Evolutionary conservation across 2,888 invertebrate genomes (phyloP), one percentile per base, ranked within the genome.

Genomic region (Thecophora atra): DNA sequence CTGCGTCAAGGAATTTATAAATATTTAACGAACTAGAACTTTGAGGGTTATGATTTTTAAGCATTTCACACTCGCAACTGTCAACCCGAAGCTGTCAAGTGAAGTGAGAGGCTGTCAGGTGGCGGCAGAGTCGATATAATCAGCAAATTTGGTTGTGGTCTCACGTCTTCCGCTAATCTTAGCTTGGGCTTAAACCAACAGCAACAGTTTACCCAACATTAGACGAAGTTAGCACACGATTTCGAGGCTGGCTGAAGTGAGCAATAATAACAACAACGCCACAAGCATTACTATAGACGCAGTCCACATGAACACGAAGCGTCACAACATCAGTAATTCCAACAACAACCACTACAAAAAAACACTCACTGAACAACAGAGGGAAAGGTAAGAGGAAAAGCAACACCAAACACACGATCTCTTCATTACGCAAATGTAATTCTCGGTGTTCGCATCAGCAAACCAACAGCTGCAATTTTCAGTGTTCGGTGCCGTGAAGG

Each of bases 221-320:
- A 26, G 28, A 58, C 58, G 28, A 37, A 37, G 28, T 58, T 58
- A 24, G 26, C 47, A 47, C 13, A 26, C 26, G 3, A 6, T 3
- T 15, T 28, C 21, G 56, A 21, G 21, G 5, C 56, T 11, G 24
- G 5, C 21, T 19, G 4, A 11, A 58, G 28, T 58, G 15, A 24
- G 28, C 58, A 58, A 28, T 26, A 24, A 58, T 24, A 58, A 26
- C 28, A 58, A 58, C 58, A 58, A 58, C 58, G 8, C 28, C 26
- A 26, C 58, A 28, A 28, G 4, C 26, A 17, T 8, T 15, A 58
- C 58, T 15, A 28, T 24, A 19, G 24, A 58, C 11, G 26, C 26
- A 28, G 21, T 21, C 21, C 19, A 54, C 24, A 58, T 58, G 24
- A 58, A 24, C 1, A 15, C 8, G 21, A 58, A 28, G 28, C 24